Base-by-base conservation (phyloP, 1,140 invertebrate species). In the Drosophila nasuta region DNA sequence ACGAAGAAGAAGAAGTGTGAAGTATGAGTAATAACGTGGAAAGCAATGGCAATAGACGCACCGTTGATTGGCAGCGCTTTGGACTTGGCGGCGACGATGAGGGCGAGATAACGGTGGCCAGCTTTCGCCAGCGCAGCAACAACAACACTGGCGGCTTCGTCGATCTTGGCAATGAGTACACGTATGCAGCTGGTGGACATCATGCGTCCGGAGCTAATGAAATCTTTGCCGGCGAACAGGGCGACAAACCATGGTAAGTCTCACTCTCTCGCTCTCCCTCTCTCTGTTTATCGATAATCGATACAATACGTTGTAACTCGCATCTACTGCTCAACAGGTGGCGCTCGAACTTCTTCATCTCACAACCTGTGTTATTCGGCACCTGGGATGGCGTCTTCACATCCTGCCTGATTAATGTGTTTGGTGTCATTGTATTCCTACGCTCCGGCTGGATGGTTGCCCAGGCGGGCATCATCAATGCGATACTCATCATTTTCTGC, bases 401-500 rank as follows among this genome's bases (percentile, higher is more conserved):
- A 35, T 96, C 96, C 41, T 98, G 97, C 89, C 95, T 99, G 86
- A 98, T 99, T 85, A 99, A 99, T 93, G 98, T 99, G 33, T 98
- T 99, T 94, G 98, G 98, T 82, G 98, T 99, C 1, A 98, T 99
- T 92, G 97, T 99, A 67, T 99, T 99, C 93, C 94, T 99, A 30
- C 94, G 98, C 87, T 98, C 98, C 76, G 98, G 98, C 68, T 99
- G 98, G 98, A 98, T 99, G 91, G 98, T 99, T 3, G 98, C 96
- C 33, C 97, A 99, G 94, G 98, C 98, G 75, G 98, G 98, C 51
- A 95, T 98, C 80, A 94, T 97, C 10, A 95, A 97, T 94, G 97
- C 97, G 54, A 94, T 98, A 35, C 93, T 98, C 63, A 97, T 98
- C 77, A 96, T 99, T 58, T 93, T 98, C 71, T 95, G 97, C 95